Conservation (phyloP, 2,113 vertebrate genomes). For the Cygnus atratus region DNA sequence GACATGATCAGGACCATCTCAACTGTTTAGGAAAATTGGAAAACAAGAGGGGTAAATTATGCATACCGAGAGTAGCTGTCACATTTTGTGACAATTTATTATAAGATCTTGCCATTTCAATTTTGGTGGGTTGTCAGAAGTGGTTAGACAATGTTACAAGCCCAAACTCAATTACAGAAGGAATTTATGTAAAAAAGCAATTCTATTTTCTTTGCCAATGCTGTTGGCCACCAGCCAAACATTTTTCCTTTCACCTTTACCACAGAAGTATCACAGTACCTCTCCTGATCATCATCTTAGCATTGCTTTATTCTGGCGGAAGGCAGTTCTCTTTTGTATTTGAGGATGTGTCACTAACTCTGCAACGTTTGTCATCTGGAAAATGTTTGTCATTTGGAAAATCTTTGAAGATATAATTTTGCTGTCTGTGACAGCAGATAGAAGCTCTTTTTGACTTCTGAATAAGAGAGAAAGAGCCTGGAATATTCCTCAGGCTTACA, state of each 20-base stretch:
- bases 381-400: background rate
- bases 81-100: background rate
- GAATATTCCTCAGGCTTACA: background rate
- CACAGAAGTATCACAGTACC: background rate
- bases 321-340: background rate
- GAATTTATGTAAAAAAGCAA: background rate
- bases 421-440: background rate
- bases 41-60: background rate
- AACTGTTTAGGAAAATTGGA: background rate
- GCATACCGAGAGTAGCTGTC: background rate
- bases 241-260: background rate
- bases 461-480: background rate
- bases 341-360: background rate
- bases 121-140: slow-evolving; percentile 9
- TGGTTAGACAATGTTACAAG: background rate
- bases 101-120: background rate
- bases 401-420: background rate
- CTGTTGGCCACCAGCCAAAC: background rate
- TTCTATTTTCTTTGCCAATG: background rate
- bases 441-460: background rate
- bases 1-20: background rate
- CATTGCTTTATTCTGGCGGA: background rate
- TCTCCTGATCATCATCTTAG: background rate
- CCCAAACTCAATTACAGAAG: background rate
- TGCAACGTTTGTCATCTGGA: background rate